These are phyloP conservation scores for Pyrgus malvae DNA, from an alignment of 2,888 invertebrate genomes.

Conservation along the genomic window DNA sequence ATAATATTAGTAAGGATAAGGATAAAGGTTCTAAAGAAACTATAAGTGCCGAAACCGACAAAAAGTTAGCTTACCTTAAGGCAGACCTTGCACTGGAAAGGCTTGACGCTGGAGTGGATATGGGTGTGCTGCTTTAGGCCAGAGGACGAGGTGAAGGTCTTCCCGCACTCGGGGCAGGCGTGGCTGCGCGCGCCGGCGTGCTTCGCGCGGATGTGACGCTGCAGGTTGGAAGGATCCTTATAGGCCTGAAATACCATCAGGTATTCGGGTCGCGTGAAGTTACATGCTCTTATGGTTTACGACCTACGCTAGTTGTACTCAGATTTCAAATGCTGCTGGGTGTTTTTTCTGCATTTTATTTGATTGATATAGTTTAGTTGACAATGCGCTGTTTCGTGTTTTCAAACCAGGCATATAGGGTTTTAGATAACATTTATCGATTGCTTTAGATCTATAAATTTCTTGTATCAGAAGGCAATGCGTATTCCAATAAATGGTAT, in stretches of 20 bases:
- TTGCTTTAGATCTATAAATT: too few species aligned
- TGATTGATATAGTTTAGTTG: too few species aligned
- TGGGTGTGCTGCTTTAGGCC: constrained; percentile 99
- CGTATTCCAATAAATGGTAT: too few species aligned
- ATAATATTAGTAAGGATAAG: too few species aligned
- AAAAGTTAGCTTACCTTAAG: constrained; percentile 85
- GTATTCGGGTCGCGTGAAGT: constrained; percentile 62
- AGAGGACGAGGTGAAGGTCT: constrained; percentile 98
- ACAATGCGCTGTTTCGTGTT: too few species aligned
- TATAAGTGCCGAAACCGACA: neutral
- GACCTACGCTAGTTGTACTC: neutral
- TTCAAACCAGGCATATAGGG: too few species aligned
- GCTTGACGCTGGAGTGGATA: constrained; percentile 99
- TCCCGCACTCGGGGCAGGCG: constrained; percentile 99
- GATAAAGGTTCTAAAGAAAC: too few species aligned
- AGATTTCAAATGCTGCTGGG: neutral
- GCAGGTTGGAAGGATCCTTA: constrained; percentile 97
- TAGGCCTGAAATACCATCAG: constrained; percentile 89
- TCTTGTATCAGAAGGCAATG: too few species aligned
- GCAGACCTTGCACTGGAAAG: constrained; percentile 98
- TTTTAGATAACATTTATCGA: too few species aligned
- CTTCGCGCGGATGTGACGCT: constrained; percentile 97
- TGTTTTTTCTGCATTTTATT: neutral
- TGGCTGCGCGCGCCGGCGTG: constrained; percentile 98
- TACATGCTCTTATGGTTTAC: constrained; percentile 23